phyloP scores from a whole-genome alignment of 2,797 vertebrate species.

The Phrynocephalus forsythii region DNA sequence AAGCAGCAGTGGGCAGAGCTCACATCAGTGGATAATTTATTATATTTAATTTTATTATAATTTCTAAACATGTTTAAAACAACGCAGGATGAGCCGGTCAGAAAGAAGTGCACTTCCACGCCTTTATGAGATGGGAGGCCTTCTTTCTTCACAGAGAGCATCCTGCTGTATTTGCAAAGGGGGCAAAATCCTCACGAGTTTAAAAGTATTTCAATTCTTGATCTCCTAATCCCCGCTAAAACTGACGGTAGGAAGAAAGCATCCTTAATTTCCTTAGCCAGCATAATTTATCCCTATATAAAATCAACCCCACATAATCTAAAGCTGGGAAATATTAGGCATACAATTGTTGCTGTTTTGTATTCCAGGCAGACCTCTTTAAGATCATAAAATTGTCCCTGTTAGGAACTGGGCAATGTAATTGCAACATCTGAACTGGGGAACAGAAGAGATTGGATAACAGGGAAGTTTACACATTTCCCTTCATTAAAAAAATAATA shows the following conservation, averaged over 20 bases:
- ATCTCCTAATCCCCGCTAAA: conserved; percentile 22
- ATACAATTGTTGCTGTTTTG: conserved; percentile 48
- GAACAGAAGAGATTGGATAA: conserved; percentile 76
- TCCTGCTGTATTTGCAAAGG: conserved; percentile 13
- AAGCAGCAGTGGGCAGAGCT: too few relatives aligned
- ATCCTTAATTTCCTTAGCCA: conserved; percentile 35
- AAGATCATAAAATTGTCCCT: conserved; percentile 64
- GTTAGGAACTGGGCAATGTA: conserved; percentile 59
- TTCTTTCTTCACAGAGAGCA: conserved; percentile 30
- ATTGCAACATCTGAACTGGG: conserved; percentile 56
- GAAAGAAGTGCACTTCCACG: conserved; percentile 6
- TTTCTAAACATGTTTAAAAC: conserved; percentile 29
- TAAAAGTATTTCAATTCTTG: conserved; percentile 24
- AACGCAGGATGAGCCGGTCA: conserved; percentile 3
- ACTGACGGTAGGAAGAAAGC: conserved; percentile 31
- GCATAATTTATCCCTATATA: conserved; percentile 55
- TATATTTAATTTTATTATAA: conserved; percentile 34
- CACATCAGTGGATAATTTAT: conserved; percentile 4
- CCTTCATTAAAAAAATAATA: conserved; percentile 76
- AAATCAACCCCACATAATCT: conserved; percentile 58
- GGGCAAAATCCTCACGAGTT: background rate
- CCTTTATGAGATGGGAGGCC: conserved; percentile 23
- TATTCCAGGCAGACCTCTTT: conserved; percentile 72
- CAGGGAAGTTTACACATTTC: conserved; percentile 84
- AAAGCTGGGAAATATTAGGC: conserved; percentile 52